A percentile compares a stretch with the other conserved stretches of the same genome.
phyloP scores from a whole-genome alignment of 1,140 invertebrate species.

The Chymomyza costata region DNA sequence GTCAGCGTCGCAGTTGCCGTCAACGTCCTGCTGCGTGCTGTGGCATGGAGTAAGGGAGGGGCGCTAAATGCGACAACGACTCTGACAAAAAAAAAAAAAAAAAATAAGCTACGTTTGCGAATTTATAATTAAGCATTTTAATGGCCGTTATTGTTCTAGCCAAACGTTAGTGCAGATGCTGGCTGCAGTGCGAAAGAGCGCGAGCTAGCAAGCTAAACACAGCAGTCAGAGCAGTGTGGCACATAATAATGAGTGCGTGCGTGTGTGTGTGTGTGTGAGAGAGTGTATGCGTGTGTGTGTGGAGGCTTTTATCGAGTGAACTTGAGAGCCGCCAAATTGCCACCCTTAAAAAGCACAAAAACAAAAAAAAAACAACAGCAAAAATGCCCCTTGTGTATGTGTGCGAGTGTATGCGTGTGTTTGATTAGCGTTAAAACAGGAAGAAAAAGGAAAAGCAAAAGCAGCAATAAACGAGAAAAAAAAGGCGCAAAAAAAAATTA shows the following conservation, averaged over 20 bases:
- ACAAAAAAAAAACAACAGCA: too few relatives aligned
- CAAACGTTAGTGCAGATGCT: constrained; percentile 22
- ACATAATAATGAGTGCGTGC: not conserved
- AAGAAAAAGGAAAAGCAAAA: constrained; percentile 20
- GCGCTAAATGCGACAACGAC: too few relatives aligned
- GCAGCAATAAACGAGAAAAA: constrained; percentile 16
- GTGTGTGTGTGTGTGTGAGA: constrained; percentile 6
- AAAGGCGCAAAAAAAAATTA: constrained; percentile 29
- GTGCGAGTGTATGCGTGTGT: constrained; percentile 20
- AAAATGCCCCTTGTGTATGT: constrained; percentile 5
- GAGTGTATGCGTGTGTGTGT: constrained; percentile 19
- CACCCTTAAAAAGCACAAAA: constrained; percentile 62
- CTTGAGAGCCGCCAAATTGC: constrained; percentile 57
- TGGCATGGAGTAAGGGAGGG: too few relatives aligned
- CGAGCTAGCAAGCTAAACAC: not conserved
- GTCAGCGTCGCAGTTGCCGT: constrained; percentile 4
- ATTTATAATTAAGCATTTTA: constrained; percentile 74
- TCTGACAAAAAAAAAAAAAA: not conserved
- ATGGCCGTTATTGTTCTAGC: constrained; percentile 70
- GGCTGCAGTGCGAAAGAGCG: constrained; percentile 2
- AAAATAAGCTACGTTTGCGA: constrained; percentile 69
- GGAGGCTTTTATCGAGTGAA: constrained; percentile 39
- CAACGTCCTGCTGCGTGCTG: constrained; percentile 2
- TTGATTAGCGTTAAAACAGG: too few relatives aligned
- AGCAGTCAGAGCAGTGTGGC: too few relatives aligned